Percentiles rank a stretch among this genome's conserved stretches.
These are phyloP conservation scores for Vidua chalybeata DNA, from an alignment of 2,113 vertebrate species.

Conservation along the genomic window DNA sequence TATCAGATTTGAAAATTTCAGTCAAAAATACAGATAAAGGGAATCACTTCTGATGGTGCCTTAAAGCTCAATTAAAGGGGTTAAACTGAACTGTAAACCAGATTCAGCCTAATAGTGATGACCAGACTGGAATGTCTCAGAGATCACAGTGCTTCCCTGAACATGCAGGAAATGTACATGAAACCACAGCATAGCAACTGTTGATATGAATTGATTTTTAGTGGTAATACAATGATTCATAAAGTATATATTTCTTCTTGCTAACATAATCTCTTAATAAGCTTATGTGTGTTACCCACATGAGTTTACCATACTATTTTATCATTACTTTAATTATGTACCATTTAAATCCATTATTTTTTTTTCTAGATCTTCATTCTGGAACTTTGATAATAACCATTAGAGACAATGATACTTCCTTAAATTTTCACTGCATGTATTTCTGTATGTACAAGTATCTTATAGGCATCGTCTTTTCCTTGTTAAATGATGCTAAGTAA, in stretches of 20 bases:
- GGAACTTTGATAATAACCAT: neutral
- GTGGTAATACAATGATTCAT: slow-evolving; percentile 30
- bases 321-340: neutral
- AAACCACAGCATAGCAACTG: slow-evolving; percentile 1
- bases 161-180: neutral
- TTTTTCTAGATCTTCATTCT: neutral
- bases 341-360: neutral
- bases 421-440: neutral
- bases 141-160: neutral
- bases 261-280: neutral
- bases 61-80: neutral
- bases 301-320: neutral
- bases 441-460: neutral
- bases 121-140: neutral
- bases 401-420: neutral
- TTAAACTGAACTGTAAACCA: neutral
- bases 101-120: neutral
- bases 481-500: neutral
- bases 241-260: neutral
- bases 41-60: neutral
- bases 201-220: neutral
- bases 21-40: neutral
- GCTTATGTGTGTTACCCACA: neutral
- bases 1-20: neutral
- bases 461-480: neutral